Conservation (phyloP, 2,888 invertebrate species). For the Drosophila longiperda region DNA sequence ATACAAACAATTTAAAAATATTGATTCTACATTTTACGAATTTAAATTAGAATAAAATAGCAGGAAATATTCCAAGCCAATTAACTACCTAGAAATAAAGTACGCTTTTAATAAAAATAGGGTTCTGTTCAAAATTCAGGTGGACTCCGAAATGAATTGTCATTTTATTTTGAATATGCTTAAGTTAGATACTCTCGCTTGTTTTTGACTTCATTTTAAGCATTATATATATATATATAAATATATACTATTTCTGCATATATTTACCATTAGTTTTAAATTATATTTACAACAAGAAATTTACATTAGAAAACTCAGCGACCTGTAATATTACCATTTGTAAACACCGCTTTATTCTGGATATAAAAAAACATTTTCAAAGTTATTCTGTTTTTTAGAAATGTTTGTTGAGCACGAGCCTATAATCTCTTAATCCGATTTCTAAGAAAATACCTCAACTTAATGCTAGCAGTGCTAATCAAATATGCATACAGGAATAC, state of each 20-base stretch:
- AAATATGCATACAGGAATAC: conserved; percentile 9
- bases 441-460: conserved; percentile 9
- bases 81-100: not conserved
- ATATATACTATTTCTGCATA: too few relatives aligned
- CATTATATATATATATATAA: too few relatives aligned
- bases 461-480: conserved; percentile 9
- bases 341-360: not conserved
- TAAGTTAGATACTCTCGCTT: not conserved
- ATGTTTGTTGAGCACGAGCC: conserved; percentile 1
- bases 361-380: not conserved
- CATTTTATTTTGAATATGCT: not conserved
- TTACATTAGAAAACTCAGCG: not conserved
- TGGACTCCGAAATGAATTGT: too few relatives aligned
- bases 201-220: not conserved
- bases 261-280: not conserved
- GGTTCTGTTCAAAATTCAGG: not conserved
- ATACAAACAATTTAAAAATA: not conserved
- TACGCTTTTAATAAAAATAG: not conserved
- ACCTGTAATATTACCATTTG: not conserved
- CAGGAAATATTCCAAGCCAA: not conserved
- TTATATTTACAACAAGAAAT: not conserved
- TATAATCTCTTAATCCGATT: conserved; percentile 14
- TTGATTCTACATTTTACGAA: not conserved
- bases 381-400: not conserved
- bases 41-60: not conserved